These are phyloP conservation scores for Pangasius krempfi DNA, from an alignment of 2,797 vertebrate genomes.

Conservation along the genomic window DNA sequence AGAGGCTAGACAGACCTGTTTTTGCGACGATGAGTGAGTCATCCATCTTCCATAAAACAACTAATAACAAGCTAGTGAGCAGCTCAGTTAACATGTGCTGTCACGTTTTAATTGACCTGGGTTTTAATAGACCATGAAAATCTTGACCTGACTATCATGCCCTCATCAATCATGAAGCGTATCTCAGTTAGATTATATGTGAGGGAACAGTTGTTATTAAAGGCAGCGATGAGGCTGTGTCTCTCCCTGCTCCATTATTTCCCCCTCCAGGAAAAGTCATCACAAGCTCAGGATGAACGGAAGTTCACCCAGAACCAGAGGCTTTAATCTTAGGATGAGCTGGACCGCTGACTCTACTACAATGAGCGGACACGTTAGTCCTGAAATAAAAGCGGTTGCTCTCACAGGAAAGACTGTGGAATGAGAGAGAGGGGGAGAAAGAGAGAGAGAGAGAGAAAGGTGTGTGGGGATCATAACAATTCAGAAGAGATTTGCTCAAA, in stretches of 20 bases:
- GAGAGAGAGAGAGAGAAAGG: background rate
- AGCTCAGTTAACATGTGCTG: constrained; percentile 29
- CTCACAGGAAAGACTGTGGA: constrained; percentile 18
- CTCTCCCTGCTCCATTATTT: constrained; percentile 14
- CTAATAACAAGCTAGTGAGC: constrained; percentile 34
- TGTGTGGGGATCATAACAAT: constrained; percentile 35
- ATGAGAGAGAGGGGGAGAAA: background rate
- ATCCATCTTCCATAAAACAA: constrained; percentile 44
- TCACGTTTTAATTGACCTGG: constrained; percentile 44
- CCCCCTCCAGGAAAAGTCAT: constrained; percentile 25
- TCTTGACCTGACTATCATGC: background rate
- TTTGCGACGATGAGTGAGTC: constrained; percentile 28
- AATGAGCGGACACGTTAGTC: constrained; percentile 21
- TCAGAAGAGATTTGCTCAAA: constrained; percentile 46
- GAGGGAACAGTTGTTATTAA: constrained; percentile 39
- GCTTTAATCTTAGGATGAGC: constrained; percentile 35
- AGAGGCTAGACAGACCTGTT: constrained; percentile 23
- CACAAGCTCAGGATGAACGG: constrained; percentile 17
- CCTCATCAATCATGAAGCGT: constrained; percentile 26
- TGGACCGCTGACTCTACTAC: background rate
- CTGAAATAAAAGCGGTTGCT: constrained; percentile 12
- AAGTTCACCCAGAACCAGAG: constrained; percentile 42
- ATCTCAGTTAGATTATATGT: constrained; percentile 20
- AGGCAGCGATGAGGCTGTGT: constrained; percentile 26
- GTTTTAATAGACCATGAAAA: constrained; percentile 35